Base-by-base conservation (phyloP, 2,797 vertebrate genomes). In the Margarornis squamiger region DNA sequence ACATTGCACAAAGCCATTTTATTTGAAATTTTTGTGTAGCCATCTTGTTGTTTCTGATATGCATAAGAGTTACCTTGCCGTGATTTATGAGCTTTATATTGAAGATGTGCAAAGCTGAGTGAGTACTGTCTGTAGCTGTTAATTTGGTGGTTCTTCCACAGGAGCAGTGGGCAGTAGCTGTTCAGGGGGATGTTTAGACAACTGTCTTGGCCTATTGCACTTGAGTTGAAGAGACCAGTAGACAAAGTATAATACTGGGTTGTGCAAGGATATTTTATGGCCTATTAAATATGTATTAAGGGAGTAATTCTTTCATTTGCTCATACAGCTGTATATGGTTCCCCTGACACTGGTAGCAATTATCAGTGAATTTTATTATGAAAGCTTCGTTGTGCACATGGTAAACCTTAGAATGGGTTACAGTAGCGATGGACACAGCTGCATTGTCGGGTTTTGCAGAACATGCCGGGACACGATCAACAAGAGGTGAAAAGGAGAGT, bases 271-370 rank as follows among this genome's bases (percentile, higher is more conserved):
- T 93, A n/a, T 91, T 92, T 94, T 93, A 86, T 73, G 49, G 57
- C 61, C 86, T 93, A 78, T 94, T 93, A 95, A 93, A 83, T 89
- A 88, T 15, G 49, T 86, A 92, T 93, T 96, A 92, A 86, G 90
- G 80, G 78, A 78, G 48, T 75, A 65, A 85, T 94, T 91, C 86
- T 91, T 95, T 83, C 68, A 70, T 86, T 96, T 94, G 68, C 51
- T 85, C 30, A n/a, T 68, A 77, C 54, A 89, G 91, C 76, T 90
- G 77, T 93, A 52, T 94, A 58, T 92, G 77, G 68, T 89, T 96
- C 91, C 88, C 72, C 49, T 86, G 95, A 86, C 68, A 83, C 77
- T 83, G 80, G 80, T 32, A 61, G 91, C 93, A 92, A 91, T 95
- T 92, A 91, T 82, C 72, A 94, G 59, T 79, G 83, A 88, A 87